Evolutionary conservation across 2,113 vertebrate species (phyloP).

Genomic region (Nesogale talazaci): DNA sequence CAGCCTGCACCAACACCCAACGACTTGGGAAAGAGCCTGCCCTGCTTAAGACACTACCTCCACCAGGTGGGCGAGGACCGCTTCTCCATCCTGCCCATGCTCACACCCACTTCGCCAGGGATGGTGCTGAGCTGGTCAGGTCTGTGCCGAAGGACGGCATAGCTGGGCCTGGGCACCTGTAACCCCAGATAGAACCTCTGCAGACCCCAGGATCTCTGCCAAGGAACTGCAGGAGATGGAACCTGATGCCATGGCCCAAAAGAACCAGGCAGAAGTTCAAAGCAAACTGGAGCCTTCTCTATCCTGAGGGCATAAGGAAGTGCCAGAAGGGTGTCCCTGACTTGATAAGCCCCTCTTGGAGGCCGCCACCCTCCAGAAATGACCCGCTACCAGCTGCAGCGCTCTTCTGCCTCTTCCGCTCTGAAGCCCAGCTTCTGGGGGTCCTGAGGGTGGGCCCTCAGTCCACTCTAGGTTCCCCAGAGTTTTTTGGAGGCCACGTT

Average conservation of each 20-base stretch:
- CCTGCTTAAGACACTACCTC: constrained; percentile 65
- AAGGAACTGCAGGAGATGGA: not conserved
- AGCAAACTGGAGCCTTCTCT: not conserved
- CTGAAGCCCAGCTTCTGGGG: not conserved
- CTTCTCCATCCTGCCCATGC: not conserved
- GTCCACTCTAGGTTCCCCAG: not conserved
- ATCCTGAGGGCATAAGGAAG: not conserved
- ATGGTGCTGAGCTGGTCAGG: not conserved
- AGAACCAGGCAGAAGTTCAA: not conserved
- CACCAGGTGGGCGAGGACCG: not conserved
- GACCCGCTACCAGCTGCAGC: not conserved
- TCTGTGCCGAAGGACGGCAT: not conserved
- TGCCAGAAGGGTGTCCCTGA: not conserved
- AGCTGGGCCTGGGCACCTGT: not conserved
- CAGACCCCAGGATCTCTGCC: not conserved
- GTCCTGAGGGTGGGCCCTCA: not conserved
- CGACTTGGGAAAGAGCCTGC: too few relatives aligned
- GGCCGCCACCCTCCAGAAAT: not conserved
- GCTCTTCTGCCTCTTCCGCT: not conserved
- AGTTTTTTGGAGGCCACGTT: not conserved
- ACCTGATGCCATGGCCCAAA: not conserved
- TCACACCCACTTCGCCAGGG: not conserved
- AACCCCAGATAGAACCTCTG: too few relatives aligned
- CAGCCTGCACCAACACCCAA: constrained; percentile 64
- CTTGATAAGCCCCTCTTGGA: not conserved